Evolutionary conservation across 2,888 invertebrate species (phyloP).

Genomic region (Ochropleura leucogaster): DNA sequence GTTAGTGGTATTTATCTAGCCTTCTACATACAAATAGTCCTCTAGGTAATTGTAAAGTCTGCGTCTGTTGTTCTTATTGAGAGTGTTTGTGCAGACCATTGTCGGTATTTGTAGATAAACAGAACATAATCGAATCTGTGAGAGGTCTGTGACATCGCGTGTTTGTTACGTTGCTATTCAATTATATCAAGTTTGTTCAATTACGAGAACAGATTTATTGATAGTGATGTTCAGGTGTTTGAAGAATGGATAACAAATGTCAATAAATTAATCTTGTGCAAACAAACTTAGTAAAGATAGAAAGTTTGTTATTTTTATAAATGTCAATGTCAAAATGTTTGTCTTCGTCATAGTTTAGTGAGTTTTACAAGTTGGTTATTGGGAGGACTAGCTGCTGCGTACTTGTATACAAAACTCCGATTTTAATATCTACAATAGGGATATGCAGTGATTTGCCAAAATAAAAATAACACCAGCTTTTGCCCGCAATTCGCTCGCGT

Average conservation of each 20-base stretch:
- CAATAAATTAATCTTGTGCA: background rate
- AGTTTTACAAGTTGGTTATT: background rate
- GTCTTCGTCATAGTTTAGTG: background rate
- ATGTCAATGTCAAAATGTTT: no score
- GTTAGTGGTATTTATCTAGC: background rate
- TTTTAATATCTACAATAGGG: no score
- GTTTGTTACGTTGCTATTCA: slow-evolving; percentile 37
- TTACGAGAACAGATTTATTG: slow-evolving; percentile 17
- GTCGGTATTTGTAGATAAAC: slow-evolving; percentile 37
- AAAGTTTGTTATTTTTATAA: background rate
- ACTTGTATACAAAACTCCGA: background rate
- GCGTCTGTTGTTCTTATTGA: slow-evolving; percentile 36
- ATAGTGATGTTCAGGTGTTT: slow-evolving; percentile 5
- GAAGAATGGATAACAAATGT: background rate
- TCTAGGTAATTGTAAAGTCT: slow-evolving; percentile 14
- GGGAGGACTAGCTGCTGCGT: no score
- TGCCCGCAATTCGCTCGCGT: no score
- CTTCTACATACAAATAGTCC: background rate
- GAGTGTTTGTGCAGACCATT: slow-evolving; percentile 35
- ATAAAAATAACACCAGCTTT: no score
- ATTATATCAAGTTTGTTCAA: slow-evolving; percentile 35
- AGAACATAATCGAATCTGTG: slow-evolving; percentile 46
- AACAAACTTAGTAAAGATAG: background rate
- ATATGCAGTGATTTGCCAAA: no score
- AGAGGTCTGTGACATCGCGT: slow-evolving; percentile 23